Evolutionary conservation across 2,797 vertebrate species (phyloP).

Genomic region (Chloroceryle inda): DNA sequence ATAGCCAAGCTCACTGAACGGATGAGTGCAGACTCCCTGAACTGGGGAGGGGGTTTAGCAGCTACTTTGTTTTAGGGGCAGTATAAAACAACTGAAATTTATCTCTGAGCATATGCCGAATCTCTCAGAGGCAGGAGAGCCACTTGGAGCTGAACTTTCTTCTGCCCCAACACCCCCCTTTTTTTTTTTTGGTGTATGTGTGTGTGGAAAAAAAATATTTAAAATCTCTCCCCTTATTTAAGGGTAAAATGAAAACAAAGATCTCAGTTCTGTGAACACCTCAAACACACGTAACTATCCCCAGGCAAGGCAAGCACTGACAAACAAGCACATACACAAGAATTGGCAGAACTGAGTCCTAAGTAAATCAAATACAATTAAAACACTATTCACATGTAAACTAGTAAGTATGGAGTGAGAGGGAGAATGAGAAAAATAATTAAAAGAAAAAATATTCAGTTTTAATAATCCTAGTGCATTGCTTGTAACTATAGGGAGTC

Average conservation of each 20-base stretch:
- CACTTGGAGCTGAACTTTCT: background rate
- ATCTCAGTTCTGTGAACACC: background rate
- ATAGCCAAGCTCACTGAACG: background rate
- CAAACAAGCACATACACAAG: background rate
- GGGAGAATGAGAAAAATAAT: background rate
- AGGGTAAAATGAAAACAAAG: background rate
- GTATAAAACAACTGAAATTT: background rate
- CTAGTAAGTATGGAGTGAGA: rapidly evolving
- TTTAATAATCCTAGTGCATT: background rate
- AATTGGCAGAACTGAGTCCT: background rate
- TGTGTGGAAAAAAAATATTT: background rate
- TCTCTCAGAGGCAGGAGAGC: background rate
- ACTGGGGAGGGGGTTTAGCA: rapidly evolving
- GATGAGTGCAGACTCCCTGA: background rate
- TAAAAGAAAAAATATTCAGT: background rate
- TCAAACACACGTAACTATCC: background rate
- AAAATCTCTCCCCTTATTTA: background rate
- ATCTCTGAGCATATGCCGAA: background rate
- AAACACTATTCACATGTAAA: background rate
- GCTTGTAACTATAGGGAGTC: background rate
- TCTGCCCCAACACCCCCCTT: background rate
- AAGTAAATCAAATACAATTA: background rate
- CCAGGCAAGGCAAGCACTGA: background rate
- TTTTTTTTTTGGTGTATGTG: too few species aligned
- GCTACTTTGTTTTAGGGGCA: background rate